Evolutionary conservation across 1,140 invertebrate genomes (phyloP), one percentile per base, ranked within the genome.

Genomic region (Melanaphis sacchari): DNA sequence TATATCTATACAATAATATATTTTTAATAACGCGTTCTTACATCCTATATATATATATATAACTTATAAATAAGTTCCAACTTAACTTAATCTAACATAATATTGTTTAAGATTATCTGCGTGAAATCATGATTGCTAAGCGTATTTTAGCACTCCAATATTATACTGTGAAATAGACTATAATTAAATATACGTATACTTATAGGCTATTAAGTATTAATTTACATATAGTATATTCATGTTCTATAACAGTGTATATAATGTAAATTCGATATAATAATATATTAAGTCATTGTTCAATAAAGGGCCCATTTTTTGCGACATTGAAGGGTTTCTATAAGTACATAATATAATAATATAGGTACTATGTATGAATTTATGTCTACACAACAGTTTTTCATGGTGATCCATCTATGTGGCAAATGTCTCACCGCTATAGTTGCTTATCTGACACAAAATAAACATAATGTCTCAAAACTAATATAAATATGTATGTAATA

Each of bases 241-340:
- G 38, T 41, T 24, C 41, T 84, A n/a, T 31, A 21, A 46, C 31
- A 87, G 5, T 18, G 5, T 21, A 1, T 18, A 31, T 31, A 84
- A 40, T 31, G 24, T 87, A 87, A 7, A 24, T 7, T 26, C 40
- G 4, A 84, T 84, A 41, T 87, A 36, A 76, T 76, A 36, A 41
- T 43, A 43, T n/a, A 18, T 43, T 87, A 87, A 87, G 41, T 87
- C 82, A 43, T 87, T 87, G 84, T 87, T 87, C 84, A 46, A 43
- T 43, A 41, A 46, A 87, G 40, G 41, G 84, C 41, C 31, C 59
- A 18, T 76, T n/a, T 76, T 76, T n/a, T 76, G 41, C 40, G 31
- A 43, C 41, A 41, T 46, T 87, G 59, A 87, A n/a, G 84, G 84
- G 84, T 87, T 43, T n/a, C 41, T 87, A 43, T 43, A 24, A 24